These are phyloP conservation scores for Rotaria sp. DNA, from an alignment of 2,888 invertebrate species.

Conservation along the genomic window DNA sequence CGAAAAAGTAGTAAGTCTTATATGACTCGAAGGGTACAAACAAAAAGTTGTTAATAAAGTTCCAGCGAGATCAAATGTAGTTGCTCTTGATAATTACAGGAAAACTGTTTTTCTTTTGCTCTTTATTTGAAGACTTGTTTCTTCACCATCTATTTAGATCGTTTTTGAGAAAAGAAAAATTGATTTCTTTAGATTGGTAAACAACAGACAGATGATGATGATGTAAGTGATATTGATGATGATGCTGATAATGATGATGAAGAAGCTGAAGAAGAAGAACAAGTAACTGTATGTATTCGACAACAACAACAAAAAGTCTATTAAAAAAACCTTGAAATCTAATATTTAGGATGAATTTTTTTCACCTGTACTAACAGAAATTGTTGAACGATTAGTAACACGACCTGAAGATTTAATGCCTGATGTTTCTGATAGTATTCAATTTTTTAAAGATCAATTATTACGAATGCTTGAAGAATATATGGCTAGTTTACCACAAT, in stretches of 20 bases:
- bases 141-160: background rate
- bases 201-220: slow-evolving; percentile 49
- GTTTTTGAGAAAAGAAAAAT: background rate
- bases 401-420: slow-evolving; percentile 52
- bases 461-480: slow-evolving; percentile 54
- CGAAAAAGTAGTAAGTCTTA: slow-evolving; percentile 44
- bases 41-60: no score
- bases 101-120: no score
- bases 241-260: slow-evolving; percentile 44
- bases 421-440: slow-evolving; percentile 48
- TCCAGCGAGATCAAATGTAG: no score
- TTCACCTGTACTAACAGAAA: slow-evolving; percentile 48
- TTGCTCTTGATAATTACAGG: no score
- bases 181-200: slow-evolving; percentile 44
- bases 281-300: slow-evolving; percentile 12
- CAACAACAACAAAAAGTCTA: background rate
- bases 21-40: no score
- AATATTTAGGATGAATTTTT: slow-evolving; percentile 45
- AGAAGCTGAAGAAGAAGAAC: slow-evolving; percentile 36
- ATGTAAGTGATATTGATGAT: slow-evolving; percentile 46
- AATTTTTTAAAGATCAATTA: slow-evolving; percentile 49
- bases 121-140: no score
- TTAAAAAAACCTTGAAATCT: background rate
- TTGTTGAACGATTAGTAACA: slow-evolving; percentile 49
- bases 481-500: slow-evolving; percentile 54